Evolutionary conservation across 1,140 invertebrate species (phyloP), one percentile per base, ranked within the genome.

Genomic region (Rhysida immarginata): DNA sequence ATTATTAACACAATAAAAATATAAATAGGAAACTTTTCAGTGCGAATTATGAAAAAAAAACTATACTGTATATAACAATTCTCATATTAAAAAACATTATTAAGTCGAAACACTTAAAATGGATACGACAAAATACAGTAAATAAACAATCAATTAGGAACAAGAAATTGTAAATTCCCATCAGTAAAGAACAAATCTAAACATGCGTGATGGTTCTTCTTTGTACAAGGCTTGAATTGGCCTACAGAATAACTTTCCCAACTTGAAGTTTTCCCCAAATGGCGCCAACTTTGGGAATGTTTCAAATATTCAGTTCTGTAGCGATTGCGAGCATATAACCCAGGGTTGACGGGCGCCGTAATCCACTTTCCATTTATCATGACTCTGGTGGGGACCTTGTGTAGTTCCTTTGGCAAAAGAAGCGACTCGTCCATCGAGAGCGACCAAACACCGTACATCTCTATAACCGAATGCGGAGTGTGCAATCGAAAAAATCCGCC

Each of bases 291-390:
- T 5, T 16, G 35, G 3, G 54, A 59, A 60, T 69, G 67, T 26
- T 60, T 61, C 21, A 66, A 63, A 8, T 59, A 61, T 45, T 63
- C 58, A 29, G 48, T 49, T 1, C 66, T 66, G 26, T 65, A 65
- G 26, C 63, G 58, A 54, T 65, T 67, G n/a, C 67, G 55, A 8
- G 63, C 63, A 60, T 63, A 65, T 11, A 63, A 54, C 8, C 67
- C 67, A 21, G 67, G 67, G 53, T 66, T 69, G 43, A 60, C 49
- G 8, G 60, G 64, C 3, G 54, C 62, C n/a, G 55, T 56, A 1
- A 67, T 57, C 65, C 65, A 67, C 2, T 58, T 41, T 2, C 64
- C 62, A 42, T 61, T 53, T 2, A 67, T 42, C 26, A 61, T 23
- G 1, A 66, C 59, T 23, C 59, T 56, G 0, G 67, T 68, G n/a